Percentiles rank a stretch among this genome's conserved stretches.
These are phyloP conservation scores for Fragum fragum DNA, from an alignment of 2,888 invertebrate species.

Conservation along the genomic window DNA sequence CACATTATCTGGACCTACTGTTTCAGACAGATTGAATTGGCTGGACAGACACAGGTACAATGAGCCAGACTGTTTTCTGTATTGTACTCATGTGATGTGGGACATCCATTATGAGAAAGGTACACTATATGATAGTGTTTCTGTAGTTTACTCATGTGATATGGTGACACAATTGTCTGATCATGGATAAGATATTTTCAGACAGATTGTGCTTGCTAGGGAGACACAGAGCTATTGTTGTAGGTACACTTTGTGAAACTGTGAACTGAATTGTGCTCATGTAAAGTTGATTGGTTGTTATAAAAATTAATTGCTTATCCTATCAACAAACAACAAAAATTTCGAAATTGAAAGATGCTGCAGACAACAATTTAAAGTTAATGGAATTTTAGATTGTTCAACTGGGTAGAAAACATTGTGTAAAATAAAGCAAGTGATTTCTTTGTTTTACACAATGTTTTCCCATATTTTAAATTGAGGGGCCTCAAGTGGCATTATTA, in stretches of 20 bases:
- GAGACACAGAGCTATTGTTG: slow-evolving; percentile 30
- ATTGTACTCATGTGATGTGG: slow-evolving; percentile 27
- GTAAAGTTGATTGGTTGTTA: slow-evolving; percentile 34
- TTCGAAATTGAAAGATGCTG: no score
- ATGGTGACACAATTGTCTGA: slow-evolving; percentile 38
- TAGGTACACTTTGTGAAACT: not conserved
- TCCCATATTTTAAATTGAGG: no score
- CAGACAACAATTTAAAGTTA: no score
- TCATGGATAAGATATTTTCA: slow-evolving; percentile 7
- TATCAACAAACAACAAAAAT: no score
- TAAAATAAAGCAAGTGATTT: no score
- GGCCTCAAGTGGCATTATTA: no score
- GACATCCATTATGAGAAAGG: slow-evolving; percentile 47
- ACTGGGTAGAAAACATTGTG: no score
- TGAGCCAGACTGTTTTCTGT: no score
- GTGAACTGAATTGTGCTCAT: not conserved
- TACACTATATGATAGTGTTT: no score
- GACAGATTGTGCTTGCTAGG: slow-evolving; percentile 35
- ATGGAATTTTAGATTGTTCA: no score
- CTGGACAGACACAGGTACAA: slow-evolving; percentile 26
- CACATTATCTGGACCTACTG: slow-evolving; percentile 28
- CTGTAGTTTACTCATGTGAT: slow-evolving; percentile 19
- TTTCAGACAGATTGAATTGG: slow-evolving; percentile 26
- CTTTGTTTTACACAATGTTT: no score
- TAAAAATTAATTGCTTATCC: no score